phyloP scores from a whole-genome alignment of 1,140 invertebrate species.

The Camponotus pennsylvanicus region DNA sequence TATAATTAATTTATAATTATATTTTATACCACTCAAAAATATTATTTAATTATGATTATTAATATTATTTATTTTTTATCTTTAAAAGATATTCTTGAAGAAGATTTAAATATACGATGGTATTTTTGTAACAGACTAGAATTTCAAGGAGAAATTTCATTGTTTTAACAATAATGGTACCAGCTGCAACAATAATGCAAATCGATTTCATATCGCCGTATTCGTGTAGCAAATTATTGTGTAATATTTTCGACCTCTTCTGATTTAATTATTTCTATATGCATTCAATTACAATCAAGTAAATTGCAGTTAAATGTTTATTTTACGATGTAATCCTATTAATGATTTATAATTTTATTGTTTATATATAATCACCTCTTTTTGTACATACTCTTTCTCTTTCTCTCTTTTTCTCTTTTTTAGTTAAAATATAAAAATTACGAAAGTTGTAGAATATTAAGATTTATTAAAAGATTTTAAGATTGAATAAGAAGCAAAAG shows the following conservation, averaged over 20 bases:
- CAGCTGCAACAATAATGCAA: background rate
- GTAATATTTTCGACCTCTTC: slow-evolving; percentile 31
- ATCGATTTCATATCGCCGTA: slow-evolving; percentile 5
- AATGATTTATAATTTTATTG: slow-evolving; percentile 36
- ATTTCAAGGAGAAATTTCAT: slow-evolving; percentile 18
- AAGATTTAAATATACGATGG: background rate
- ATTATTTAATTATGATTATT: background rate
- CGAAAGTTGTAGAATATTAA: background rate
- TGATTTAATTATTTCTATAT: slow-evolving; percentile 54
- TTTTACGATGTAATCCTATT: slow-evolving; percentile 34
- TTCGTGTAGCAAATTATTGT: slow-evolving; percentile 19
- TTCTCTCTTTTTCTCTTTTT: background rate
- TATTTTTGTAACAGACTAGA: background rate
- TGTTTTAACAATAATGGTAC: background rate
- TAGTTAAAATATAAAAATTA: background rate
- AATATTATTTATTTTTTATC: slow-evolving; percentile 1
- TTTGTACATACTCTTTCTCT: background rate
- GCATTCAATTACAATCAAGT: slow-evolving; percentile 50
- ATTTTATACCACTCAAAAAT: background rate
- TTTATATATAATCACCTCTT: background rate
- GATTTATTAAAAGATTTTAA: background rate
- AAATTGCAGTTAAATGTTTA: slow-evolving; percentile 50
- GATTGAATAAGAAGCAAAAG: no score
- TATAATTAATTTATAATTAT: background rate
- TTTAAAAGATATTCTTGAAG: slow-evolving; percentile 2